Conservation (phyloP, 2,113 vertebrate genomes). For the Ondatra zibethicus region DNA sequence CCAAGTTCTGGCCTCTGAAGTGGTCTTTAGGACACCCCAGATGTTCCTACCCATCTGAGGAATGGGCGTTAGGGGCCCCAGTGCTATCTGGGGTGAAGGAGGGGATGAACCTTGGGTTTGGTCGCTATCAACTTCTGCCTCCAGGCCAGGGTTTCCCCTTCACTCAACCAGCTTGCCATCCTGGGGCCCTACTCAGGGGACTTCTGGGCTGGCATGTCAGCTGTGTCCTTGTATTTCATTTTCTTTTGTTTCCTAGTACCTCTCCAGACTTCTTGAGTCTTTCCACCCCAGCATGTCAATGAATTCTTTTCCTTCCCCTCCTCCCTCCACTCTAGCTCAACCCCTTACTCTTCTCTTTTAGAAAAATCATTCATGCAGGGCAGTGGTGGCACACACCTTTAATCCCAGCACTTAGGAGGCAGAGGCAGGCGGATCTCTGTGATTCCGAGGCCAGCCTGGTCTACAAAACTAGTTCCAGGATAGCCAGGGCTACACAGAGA, state of each 20-base stretch:
- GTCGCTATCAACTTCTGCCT: neutral
- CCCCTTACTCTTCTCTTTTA: neutral
- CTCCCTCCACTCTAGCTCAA: neutral
- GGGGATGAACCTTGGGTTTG: no score
- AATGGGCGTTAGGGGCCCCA: no score
- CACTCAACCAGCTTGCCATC: neutral
- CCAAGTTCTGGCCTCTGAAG: neutral
- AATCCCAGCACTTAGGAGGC: neutral
- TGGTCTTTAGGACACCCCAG: neutral
- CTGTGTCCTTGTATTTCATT: accelerated
- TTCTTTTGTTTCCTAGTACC: neutral
- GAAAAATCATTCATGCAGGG: neutral
- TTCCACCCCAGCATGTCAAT: neutral
- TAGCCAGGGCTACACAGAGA: neutral
- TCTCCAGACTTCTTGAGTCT: neutral
- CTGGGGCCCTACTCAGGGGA: neutral
- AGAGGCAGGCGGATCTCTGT: neutral
- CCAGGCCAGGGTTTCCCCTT: neutral
- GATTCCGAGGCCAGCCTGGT: neutral
- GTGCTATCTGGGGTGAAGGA: neutral
- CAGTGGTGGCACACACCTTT: neutral
- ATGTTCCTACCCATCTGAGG: neutral
- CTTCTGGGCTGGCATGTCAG: neutral
- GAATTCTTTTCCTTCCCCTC: neutral
- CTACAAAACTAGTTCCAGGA: neutral